Evolutionary conservation across 2,797 vertebrate species (phyloP).

Genomic region (Dromococcyx pavoninus): DNA sequence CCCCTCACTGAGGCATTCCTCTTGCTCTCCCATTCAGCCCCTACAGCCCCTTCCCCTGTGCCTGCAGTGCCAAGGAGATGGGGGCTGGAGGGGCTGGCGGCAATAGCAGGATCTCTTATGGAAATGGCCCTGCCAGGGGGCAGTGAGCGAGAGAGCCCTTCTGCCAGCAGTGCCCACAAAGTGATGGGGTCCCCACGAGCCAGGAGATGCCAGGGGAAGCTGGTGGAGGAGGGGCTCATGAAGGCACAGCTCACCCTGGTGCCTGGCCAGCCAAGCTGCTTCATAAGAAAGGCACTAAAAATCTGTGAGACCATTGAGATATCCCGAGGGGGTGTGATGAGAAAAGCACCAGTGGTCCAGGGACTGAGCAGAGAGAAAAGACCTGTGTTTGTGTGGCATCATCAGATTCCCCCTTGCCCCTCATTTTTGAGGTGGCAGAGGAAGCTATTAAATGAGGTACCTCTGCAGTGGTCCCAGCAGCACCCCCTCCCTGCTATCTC

Average conservation of each 20-base stretch:
- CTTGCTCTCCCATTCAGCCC: background rate
- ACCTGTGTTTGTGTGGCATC: background rate
- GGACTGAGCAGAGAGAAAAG: background rate
- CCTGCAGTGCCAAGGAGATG: background rate
- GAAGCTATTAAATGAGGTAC: background rate
- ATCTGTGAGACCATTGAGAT: background rate
- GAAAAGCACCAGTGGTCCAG: background rate
- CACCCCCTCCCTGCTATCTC: background rate
- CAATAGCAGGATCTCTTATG: fast-evolving
- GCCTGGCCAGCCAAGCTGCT: background rate
- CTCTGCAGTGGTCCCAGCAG: background rate
- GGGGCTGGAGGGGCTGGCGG: background rate
- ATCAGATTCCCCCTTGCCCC: background rate
- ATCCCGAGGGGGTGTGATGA: background rate
- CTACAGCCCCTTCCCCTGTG: background rate
- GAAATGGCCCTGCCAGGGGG: background rate
- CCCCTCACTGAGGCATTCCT: background rate
- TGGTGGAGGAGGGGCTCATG: fast-evolving
- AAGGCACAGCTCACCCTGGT: background rate
- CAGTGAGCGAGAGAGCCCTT: fast-evolving
- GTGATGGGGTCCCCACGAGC: background rate
- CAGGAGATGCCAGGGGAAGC: fast-evolving
- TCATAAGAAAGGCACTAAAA: background rate
- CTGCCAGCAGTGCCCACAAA: background rate
- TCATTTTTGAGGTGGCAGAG: background rate